Evolutionary conservation across 2,113 vertebrate genomes (phyloP).

Genomic region (Dascyllus trimaculatus): DNA sequence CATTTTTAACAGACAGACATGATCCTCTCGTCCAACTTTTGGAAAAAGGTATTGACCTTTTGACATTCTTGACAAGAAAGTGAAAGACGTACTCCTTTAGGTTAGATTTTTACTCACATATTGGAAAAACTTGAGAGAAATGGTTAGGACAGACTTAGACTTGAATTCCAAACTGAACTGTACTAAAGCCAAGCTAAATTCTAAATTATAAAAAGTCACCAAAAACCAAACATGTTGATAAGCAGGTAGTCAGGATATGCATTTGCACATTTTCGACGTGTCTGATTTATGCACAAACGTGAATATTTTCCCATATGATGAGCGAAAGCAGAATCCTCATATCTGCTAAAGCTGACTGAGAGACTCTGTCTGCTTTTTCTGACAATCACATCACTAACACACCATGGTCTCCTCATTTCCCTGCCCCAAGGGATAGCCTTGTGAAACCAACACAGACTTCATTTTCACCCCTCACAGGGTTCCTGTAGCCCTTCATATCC

Average conservation of each 20-base stretch:
- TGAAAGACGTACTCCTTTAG: conserved; percentile 6
- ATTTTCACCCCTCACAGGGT: conserved; percentile 76
- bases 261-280: conserved; percentile 18
- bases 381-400: conserved; percentile 67
- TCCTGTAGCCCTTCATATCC: conserved; percentile 58
- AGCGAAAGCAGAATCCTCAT: conserved; percentile 44
- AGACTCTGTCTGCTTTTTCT: conserved; percentile 38
- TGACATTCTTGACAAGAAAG: conserved; percentile 18
- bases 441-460: conserved; percentile 65
- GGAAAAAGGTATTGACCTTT: conserved; percentile 5
- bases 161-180: conserved; percentile 11
- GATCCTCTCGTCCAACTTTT: conserved; percentile 16
- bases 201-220: not conserved
- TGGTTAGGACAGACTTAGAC: not conserved
- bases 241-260: not conserved
- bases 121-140: not conserved
- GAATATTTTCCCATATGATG: conserved; percentile 36
- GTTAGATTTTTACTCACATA: not conserved
- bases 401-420: conserved; percentile 62
- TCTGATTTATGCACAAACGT: conserved; percentile 36
- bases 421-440: conserved; percentile 32
- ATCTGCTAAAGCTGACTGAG: conserved; percentile 39
- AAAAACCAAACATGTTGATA: conserved; percentile 11
- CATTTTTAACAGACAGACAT: not conserved
- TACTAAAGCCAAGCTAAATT: not conserved